phyloP scores from a whole-genome alignment of 1,140 invertebrate genomes.

The Procambarus clarkii region DNA sequence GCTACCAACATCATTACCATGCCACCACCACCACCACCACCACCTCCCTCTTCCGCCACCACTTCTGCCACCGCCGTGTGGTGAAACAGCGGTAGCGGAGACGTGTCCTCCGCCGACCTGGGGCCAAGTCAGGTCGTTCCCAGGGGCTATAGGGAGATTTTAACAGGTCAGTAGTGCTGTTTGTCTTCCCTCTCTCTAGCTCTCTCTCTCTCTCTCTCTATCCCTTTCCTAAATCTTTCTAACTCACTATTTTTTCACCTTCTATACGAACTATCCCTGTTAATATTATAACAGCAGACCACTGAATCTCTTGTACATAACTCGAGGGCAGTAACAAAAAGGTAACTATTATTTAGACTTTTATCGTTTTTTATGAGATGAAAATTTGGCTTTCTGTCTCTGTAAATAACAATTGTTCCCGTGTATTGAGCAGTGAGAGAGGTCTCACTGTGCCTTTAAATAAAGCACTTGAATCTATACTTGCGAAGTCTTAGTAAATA shows the following conservation, averaged over 20 bases:
- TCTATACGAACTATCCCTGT: no score
- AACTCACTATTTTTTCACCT: no score
- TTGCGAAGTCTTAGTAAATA: no score
- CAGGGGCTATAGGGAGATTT: constrained; percentile 58
- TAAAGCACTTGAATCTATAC: no score
- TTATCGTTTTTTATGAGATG: no score
- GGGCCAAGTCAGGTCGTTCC: constrained; percentile 61
- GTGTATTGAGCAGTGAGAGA: background rate
- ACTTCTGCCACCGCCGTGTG: background rate
- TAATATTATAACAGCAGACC: no score
- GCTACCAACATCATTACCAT: background rate
- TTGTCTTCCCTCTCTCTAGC: constrained; percentile 7
- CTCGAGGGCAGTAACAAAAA: no score
- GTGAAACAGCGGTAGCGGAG: constrained; percentile 21
- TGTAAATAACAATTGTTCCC: background rate
- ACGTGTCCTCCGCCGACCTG: constrained; percentile 31
- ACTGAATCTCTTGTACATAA: no score
- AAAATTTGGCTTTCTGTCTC: background rate
- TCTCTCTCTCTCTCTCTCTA: constrained; percentile 26
- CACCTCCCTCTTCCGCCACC: constrained; percentile 11
- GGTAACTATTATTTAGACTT: no score
- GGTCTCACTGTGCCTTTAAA: no score
- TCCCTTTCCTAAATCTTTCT: background rate
- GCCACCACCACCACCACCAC: background rate
- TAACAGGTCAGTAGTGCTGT: constrained; percentile 57